A percentile compares a stretch with the other conserved stretches of the same genome.
Evolutionary conservation across 2,113 vertebrate genomes (phyloP).

Genomic region (Corvus moneduloides): DNA sequence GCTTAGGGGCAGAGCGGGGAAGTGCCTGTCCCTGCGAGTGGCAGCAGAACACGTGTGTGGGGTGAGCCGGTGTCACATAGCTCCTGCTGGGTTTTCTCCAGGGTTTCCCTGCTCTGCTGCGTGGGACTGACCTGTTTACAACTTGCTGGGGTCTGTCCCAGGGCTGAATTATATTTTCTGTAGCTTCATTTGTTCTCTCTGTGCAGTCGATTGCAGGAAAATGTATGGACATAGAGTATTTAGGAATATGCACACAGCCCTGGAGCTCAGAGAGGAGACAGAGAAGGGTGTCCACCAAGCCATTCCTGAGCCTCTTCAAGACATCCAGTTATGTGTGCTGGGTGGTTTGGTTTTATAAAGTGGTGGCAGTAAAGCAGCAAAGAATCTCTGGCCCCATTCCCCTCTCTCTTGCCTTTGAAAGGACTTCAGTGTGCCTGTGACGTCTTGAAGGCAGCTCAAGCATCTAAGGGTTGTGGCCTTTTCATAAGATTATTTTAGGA

Average conservation of each 20-base stretch:
- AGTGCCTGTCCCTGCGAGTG: conserved; percentile 22
- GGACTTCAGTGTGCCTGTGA: background rate
- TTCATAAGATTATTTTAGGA: conserved; percentile 14
- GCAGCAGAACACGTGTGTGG: background rate
- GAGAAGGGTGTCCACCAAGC: background rate
- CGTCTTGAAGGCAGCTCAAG: background rate
- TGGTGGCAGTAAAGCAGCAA: background rate
- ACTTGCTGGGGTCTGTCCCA: background rate
- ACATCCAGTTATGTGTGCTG: rapidly evolving
- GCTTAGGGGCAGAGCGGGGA: background rate
- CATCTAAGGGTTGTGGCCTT: background rate
- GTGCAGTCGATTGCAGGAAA: background rate
- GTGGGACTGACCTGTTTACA: background rate
- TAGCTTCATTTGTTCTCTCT: background rate
- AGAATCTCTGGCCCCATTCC: background rate
- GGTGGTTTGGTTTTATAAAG: background rate
- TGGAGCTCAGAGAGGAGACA: background rate
- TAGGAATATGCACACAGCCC: background rate
- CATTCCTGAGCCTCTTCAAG: background rate
- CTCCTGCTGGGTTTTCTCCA: background rate
- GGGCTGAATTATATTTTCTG: background rate
- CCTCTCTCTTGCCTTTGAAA: background rate
- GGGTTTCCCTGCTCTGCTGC: background rate
- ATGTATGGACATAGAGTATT: background rate
- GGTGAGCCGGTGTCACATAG: background rate